Evolutionary conservation across 2,888 invertebrate species (phyloP), one percentile per base, ranked within the genome.

Genomic region (Lasioglossum zephyrum): DNA sequence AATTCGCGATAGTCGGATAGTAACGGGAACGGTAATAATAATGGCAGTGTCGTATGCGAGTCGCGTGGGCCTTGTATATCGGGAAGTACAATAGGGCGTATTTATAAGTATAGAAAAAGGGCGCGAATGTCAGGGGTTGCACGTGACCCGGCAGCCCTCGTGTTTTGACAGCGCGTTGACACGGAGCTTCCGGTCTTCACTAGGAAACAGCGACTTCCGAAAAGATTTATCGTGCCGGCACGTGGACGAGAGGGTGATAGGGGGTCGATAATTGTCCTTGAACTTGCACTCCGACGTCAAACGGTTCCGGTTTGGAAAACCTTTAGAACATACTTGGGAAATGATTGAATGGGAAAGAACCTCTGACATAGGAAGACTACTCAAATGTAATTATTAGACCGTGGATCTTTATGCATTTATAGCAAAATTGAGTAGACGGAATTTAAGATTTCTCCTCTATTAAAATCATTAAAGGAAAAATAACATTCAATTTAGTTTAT

Each of bases 91-190:
- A 90, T 73, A 47, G 85, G 82, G 79, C 75, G 91, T 84, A 92
- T 92, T 92, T 93, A 93, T 92, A 92, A 92, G 89, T 89, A 91
- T 89, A 75, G 74, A 86, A 86, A 87, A 88, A 90, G 92, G 93
- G 92, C 92, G 93, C 92, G 93, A 92, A 92, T 89, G 90, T 92
- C 90, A 89, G 86, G 84, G 92, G 91, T 85, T 85, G 92, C 94
- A 94, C 94, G 94, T 94, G 94, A 87, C 94, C 85, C 73, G 76
- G 83, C 85, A 86, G 90, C 90, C 93, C 93, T 39, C 88, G 91
- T 95, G 94, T 94, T 94, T 94, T 94, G 94, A 94, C 95, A 94
- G 93, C 87, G 91, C 91, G 92, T 89, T 92, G 92, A 93, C 92
- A 88, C 91, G 92, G 88, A 91, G 90, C 90, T 93, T 94, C 93